phyloP scores from a whole-genome alignment of 2,113 vertebrate species.

The Pachycephala philippinensis region DNA sequence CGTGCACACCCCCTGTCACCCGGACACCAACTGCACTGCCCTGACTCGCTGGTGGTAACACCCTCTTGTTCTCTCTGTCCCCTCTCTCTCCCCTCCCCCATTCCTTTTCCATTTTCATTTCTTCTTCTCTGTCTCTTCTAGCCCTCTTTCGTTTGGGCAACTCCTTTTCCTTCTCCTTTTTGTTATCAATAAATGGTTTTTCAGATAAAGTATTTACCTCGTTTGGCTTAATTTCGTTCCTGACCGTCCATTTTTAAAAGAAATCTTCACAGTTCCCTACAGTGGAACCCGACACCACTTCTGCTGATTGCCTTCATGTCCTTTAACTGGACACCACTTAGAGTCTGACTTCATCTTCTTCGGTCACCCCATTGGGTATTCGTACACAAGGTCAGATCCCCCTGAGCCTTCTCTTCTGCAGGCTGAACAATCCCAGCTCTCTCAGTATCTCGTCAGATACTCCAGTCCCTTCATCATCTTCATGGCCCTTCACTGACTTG shows the following conservation, averaged over 20 bases:
- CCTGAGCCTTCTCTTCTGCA: neutral
- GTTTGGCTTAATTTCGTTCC: neutral
- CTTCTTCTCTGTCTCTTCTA: neutral
- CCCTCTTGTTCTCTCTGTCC: neutral
- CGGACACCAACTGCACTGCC: no score
- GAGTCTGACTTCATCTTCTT: neutral
- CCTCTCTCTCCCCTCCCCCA: neutral
- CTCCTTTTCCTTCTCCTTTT: neutral
- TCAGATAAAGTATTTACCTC: neutral
- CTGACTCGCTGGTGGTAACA: neutral
- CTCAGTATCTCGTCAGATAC: neutral
- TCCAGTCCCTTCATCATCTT: neutral
- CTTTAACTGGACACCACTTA: neutral
- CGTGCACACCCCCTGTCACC: rapidly evolving
- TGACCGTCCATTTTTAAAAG: neutral
- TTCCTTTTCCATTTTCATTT: neutral
- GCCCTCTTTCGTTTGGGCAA: neutral
- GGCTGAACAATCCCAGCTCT: neutral
- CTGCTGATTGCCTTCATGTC: neutral
- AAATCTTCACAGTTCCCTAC: neutral
- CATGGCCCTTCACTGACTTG: neutral
- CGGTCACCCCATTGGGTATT: neutral
- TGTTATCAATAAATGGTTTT: neutral
- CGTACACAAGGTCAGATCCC: neutral
- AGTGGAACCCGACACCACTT: neutral